Conservation (phyloP, 2,797 vertebrate genomes). For the Catostomus latipinnis region DNA sequence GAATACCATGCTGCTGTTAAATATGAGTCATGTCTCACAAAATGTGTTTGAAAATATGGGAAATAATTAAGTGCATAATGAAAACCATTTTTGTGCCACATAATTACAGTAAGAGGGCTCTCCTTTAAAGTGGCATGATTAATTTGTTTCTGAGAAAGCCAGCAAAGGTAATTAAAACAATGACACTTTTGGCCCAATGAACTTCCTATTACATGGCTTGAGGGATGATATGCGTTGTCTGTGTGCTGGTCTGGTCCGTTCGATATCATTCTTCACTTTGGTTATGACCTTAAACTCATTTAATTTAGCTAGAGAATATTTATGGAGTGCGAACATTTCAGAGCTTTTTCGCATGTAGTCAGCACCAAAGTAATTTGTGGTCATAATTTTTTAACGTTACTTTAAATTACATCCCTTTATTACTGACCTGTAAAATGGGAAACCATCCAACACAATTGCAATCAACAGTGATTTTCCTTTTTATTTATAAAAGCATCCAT, state of each 20-base stretch:
- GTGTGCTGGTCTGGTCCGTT: slow-evolving; percentile 5
- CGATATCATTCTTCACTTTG: slow-evolving; percentile 43
- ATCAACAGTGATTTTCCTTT: neutral
- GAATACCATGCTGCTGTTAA: slow-evolving; percentile 12
- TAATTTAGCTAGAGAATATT: slow-evolving; percentile 45
- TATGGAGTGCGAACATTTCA: slow-evolving; percentile 39
- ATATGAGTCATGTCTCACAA: slow-evolving; percentile 43
- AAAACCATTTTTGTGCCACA: slow-evolving; percentile 58
- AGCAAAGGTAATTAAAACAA: slow-evolving; percentile 62
- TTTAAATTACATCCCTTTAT: slow-evolving; percentile 24
- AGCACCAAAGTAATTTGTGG: slow-evolving; percentile 30
- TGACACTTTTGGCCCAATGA: slow-evolving; percentile 51
- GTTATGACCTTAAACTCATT: slow-evolving; percentile 47
- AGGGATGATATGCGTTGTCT: slow-evolving; percentile 40
- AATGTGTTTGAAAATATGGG: slow-evolving; percentile 51
- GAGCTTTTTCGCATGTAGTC: slow-evolving; percentile 32
- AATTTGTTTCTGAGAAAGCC: slow-evolving; percentile 58
- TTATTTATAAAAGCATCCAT: neutral
- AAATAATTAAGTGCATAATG: slow-evolving; percentile 63
- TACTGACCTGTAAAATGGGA: slow-evolving; percentile 16
- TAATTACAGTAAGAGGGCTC: slow-evolving; percentile 58
- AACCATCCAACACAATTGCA: neutral
- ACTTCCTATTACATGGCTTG: slow-evolving; percentile 45
- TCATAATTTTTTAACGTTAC: slow-evolving; percentile 37
- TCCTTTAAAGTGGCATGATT: slow-evolving; percentile 59